phyloP scores from a whole-genome alignment of 2,797 vertebrate genomes.

The Mus minutoides region DNA sequence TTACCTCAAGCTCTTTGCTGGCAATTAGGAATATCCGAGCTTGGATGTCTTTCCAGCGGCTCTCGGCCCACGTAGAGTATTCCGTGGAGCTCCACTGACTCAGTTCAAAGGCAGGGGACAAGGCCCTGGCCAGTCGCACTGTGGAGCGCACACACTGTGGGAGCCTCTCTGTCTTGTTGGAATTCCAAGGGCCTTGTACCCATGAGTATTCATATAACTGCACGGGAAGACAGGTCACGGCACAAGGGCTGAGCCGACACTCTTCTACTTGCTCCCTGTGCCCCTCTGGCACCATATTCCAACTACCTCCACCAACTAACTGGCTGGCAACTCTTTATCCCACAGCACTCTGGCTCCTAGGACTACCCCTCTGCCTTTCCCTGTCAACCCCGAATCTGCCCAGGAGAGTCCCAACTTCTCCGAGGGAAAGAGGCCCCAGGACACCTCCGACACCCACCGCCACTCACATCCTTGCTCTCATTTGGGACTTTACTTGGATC shows the following conservation, averaged over 20 bases:
- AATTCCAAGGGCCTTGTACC: conserved; percentile 90
- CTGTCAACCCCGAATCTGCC: background rate
- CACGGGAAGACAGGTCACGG: background rate
- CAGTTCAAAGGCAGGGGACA: conserved; percentile 95
- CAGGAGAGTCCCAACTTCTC: background rate
- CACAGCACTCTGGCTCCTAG: background rate
- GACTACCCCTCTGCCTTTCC: background rate
- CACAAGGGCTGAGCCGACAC: background rate
- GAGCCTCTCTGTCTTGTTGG: conserved; percentile 87
- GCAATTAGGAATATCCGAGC: conserved; percentile 96
- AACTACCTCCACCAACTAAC: background rate
- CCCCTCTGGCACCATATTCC: background rate
- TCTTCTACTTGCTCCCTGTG: background rate
- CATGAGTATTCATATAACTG: conserved; percentile 92
- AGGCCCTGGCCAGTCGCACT: conserved; percentile 86
- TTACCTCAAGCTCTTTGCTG: conserved; percentile 95
- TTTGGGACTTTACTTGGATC: conserved; percentile 85
- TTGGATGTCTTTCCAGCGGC: conserved; percentile 94
- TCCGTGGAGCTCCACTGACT: conserved; percentile 89
- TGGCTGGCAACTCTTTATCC: background rate
- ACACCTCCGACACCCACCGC: background rate
- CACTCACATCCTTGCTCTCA: conserved; percentile 90
- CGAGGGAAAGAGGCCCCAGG: background rate
- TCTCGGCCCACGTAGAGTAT: conserved; percentile 97
- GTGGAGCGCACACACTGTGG: conserved; percentile 90